Percentiles rank a stretch among this genome's conserved stretches.
phyloP scores from a whole-genome alignment of 2,888 invertebrate species.

The Empis stercorea region DNA sequence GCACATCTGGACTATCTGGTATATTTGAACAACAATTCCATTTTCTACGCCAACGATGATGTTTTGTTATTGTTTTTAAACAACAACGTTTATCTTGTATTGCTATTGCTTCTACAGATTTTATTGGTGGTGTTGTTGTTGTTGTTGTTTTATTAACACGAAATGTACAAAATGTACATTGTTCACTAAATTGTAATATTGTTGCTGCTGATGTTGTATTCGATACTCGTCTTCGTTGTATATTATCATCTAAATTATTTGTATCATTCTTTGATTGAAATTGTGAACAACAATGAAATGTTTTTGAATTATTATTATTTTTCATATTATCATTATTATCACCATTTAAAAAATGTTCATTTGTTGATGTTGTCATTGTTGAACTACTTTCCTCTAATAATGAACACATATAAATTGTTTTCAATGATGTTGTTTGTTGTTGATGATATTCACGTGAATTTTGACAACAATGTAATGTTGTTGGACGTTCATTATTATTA shows the following conservation, averaged over 20 bases:
- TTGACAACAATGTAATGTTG: constrained; percentile 37
- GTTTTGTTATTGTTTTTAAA: constrained; percentile 33
- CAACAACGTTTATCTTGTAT: constrained; percentile 22
- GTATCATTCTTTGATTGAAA: constrained; percentile 19
- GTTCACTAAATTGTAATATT: constrained; percentile 30
- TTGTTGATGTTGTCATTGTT: constrained; percentile 15
- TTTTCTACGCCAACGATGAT: constrained; percentile 39
- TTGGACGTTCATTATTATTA: constrained; percentile 18
- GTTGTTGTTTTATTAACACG: constrained; percentile 24
- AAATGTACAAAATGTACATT: constrained; percentile 35
- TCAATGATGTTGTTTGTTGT: constrained; percentile 19
- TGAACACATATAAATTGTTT: constrained; percentile 39
- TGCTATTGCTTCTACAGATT: constrained; percentile 11
- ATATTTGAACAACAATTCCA: constrained; percentile 48
- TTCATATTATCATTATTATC: constrained; percentile 8
- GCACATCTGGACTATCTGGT: constrained; percentile 46
- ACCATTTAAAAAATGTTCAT: constrained; percentile 15
- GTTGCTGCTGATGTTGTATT: neutral
- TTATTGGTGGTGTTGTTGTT: constrained; percentile 13
- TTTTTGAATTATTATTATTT: constrained; percentile 17
- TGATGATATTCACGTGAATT: constrained; percentile 32
- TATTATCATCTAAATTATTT: neutral
- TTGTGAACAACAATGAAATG: constrained; percentile 37
- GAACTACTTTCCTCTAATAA: constrained; percentile 38
- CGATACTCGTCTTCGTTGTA: too few species aligned